A percentile compares a stretch with the other conserved stretches of the same genome.
Conservation (phyloP, 1,140 invertebrate genomes). For the Zaprionus africanus region DNA sequence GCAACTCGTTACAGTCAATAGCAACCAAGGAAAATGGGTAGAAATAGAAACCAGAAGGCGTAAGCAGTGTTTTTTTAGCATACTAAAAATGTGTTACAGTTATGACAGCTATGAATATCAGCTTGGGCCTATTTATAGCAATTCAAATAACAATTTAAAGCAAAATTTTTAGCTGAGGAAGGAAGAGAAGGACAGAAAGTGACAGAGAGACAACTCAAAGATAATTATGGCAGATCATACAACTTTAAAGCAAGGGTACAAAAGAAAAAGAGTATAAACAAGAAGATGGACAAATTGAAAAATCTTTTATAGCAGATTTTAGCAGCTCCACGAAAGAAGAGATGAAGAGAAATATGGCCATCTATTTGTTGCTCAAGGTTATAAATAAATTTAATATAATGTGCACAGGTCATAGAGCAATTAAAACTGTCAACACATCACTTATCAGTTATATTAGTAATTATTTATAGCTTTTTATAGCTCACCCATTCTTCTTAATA, state of each 20-base stretch:
- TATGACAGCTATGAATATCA: neutral
- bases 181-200: neutral
- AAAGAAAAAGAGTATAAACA: no score
- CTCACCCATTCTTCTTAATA: neutral
- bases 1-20: neutral
- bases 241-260: neutral
- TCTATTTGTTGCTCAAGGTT: no score
- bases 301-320: neutral
- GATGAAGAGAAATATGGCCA: neutral
- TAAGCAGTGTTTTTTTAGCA: no score
- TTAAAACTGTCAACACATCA: conserved; percentile 52
- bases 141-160: no score
- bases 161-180: neutral
- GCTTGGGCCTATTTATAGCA: neutral
- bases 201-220: neutral
- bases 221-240: neutral
- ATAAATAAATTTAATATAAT: no score
- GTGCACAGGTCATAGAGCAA: neutral
- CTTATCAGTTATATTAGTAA: conserved; percentile 14
- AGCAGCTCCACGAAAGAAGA: neutral
- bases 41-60: no score
- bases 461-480: conserved; percentile 43
- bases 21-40: no score
- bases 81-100: no score
- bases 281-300: no score